phyloP scores from a whole-genome alignment of 2,797 vertebrate species.

The Nasua narica region DNA sequence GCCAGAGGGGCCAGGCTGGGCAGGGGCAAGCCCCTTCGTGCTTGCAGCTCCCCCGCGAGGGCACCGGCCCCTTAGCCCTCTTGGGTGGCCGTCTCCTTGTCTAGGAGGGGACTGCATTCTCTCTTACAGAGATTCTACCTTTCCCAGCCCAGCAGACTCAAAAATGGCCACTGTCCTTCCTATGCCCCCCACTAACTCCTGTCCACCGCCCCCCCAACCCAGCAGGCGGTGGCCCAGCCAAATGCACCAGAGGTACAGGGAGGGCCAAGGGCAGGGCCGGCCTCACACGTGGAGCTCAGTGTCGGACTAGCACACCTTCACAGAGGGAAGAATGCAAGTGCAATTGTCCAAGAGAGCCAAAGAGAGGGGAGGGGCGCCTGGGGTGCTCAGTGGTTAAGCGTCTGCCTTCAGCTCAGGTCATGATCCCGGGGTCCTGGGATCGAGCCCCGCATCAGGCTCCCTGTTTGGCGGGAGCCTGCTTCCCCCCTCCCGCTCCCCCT shows the following conservation, averaged over 20 bases:
- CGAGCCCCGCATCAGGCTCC: accelerated
- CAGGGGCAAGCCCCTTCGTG: too few relatives aligned
- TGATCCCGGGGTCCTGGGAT: not conserved
- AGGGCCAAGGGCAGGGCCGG: not conserved
- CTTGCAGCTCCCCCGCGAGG: too few relatives aligned
- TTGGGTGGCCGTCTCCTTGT: not conserved
- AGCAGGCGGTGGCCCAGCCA: not conserved
- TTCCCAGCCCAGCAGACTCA: not conserved
- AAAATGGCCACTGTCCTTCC: not conserved
- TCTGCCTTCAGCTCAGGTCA: not conserved
- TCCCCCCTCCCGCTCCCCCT: not conserved
- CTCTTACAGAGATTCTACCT: not conserved
- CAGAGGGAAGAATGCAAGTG: not conserved
- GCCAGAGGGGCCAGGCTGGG: not conserved
- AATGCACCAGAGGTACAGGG: not conserved
- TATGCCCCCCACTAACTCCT: not conserved
- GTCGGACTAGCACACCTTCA: not conserved
- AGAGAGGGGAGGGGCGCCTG: not conserved
- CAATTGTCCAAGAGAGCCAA: not conserved
- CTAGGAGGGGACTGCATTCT: not conserved
- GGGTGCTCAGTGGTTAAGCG: not conserved
- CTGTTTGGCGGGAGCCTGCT: accelerated
- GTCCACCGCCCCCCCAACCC: not conserved
- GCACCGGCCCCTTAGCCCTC: not conserved
- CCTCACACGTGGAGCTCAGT: not conserved